Conservation (phyloP, 2,113 vertebrate species). For the Epinephelus cyanopodus region DNA sequence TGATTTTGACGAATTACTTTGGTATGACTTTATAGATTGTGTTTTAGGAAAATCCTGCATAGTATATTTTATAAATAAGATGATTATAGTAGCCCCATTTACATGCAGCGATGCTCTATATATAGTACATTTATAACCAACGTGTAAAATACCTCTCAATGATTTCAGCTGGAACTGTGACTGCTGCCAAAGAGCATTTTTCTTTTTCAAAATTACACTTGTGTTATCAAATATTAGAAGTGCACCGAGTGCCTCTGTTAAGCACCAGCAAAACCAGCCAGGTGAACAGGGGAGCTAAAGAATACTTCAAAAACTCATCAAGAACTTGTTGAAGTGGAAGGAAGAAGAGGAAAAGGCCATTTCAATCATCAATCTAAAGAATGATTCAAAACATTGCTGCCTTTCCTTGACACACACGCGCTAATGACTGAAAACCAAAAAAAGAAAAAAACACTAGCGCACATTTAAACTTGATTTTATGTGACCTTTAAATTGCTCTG, state of each 20-base stretch:
- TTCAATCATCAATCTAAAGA: constrained; percentile 68
- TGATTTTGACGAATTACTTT: no score
- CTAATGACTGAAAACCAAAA: constrained; percentile 31
- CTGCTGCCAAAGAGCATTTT: neutral
- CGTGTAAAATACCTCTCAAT: neutral
- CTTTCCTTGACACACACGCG: constrained; percentile 14
- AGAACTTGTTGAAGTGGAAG: constrained; percentile 32
- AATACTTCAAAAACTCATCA: constrained; percentile 55
- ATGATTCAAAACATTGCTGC: constrained; percentile 29
- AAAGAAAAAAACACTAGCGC: constrained; percentile 26
- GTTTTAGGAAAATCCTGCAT: no score
- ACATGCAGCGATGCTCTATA: neutral
- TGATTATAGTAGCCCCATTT: neutral
- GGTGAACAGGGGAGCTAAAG: constrained; percentile 20
- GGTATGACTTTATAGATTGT: no score
- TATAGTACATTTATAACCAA: neutral
- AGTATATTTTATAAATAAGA: neutral
- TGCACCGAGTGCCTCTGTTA: constrained; percentile 2
- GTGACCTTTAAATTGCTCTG: constrained; percentile 72
- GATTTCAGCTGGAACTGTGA: constrained; percentile 10
- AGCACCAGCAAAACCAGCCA: neutral
- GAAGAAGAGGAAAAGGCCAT: constrained; percentile 67
- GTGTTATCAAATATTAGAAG: constrained; percentile 10
- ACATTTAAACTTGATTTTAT: constrained; percentile 67
- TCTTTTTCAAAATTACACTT: constrained; percentile 12